Percentiles rank a stretch among this genome's conserved stretches.
phyloP scores from a whole-genome alignment of 2,797 vertebrate genomes.

The Sebastiscus tertius region DNA sequence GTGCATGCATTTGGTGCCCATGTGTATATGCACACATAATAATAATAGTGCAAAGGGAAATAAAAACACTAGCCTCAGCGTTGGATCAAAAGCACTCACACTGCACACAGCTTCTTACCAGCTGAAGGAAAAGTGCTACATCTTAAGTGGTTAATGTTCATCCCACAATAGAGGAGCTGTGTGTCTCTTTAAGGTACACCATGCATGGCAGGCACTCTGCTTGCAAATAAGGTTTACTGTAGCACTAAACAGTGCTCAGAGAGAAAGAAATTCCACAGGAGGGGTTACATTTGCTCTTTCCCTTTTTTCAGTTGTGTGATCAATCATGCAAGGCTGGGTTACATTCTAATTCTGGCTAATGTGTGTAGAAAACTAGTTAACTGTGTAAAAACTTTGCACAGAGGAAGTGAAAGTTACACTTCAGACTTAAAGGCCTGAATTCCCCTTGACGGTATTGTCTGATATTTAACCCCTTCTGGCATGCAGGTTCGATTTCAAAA shows the following conservation, averaged over 20 bases:
- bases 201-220: conserved; percentile 14
- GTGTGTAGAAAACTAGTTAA: conserved; percentile 12
- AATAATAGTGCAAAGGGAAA: conserved; percentile 23
- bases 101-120: neutral
- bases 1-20: neutral
- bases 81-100: conserved; percentile 33
- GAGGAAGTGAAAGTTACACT: neutral
- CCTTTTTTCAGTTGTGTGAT: conserved; percentile 17
- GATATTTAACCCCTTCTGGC: conserved; percentile 22
- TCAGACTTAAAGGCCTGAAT: neutral
- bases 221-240: conserved; percentile 42
- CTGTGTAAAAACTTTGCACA: conserved; percentile 1
- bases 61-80: conserved; percentile 19
- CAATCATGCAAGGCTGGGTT: neutral
- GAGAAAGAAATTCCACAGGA: neutral
- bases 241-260: conserved; percentile 14
- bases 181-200: conserved; percentile 30
- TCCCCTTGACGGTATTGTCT: conserved; percentile 2
- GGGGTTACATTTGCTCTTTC: neutral
- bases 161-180: conserved; percentile 44
- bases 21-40: conserved; percentile 3
- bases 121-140: conserved; percentile 32
- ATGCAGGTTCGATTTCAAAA: conserved; percentile 8
- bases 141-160: conserved; percentile 50
- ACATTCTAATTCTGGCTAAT: conserved; percentile 19